A percentile compares a stretch with the other conserved stretches of the same genome.
These are phyloP conservation scores for Podiceps cristatus DNA, from an alignment of 2,113 vertebrate genomes.

Conservation along the genomic window DNA sequence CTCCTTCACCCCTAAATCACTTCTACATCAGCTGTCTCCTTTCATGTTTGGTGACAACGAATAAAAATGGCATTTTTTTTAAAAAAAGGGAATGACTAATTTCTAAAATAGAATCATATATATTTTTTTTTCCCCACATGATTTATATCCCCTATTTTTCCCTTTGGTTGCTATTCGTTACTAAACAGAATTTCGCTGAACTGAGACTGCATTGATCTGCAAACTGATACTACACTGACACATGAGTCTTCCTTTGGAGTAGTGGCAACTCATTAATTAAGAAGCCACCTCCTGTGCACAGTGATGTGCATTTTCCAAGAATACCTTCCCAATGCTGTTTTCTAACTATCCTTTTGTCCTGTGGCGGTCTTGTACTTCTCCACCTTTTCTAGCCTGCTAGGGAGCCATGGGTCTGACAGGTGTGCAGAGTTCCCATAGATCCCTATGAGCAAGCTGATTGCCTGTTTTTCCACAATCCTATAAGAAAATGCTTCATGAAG, in stretches of 20 bases:
- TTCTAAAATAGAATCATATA: background rate
- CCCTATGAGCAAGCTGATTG: background rate
- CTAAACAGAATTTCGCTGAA: background rate
- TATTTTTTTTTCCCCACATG: background rate
- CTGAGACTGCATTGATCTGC: background rate
- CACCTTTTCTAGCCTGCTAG: background rate
- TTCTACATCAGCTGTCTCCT: background rate
- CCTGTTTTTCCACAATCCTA: background rate
- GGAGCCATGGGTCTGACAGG: background rate
- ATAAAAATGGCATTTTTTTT: slow-evolving; percentile 11
- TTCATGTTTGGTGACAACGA: background rate
- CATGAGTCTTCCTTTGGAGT: background rate
- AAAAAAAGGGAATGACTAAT: background rate
- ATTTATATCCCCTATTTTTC: background rate
- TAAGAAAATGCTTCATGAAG: background rate
- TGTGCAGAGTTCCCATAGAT: background rate
- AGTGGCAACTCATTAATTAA: background rate
- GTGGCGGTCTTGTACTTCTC: background rate
- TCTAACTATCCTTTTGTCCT: background rate
- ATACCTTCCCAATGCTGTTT: rapidly evolving
- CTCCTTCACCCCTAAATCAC: slow-evolving; percentile 5
- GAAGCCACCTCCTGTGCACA: background rate
- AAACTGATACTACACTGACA: background rate
- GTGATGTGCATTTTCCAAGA: background rate
- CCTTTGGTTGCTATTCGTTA: background rate